Evolutionary conservation across 2,888 invertebrate genomes (phyloP).

Genomic region (Physocephala rufipes): DNA sequence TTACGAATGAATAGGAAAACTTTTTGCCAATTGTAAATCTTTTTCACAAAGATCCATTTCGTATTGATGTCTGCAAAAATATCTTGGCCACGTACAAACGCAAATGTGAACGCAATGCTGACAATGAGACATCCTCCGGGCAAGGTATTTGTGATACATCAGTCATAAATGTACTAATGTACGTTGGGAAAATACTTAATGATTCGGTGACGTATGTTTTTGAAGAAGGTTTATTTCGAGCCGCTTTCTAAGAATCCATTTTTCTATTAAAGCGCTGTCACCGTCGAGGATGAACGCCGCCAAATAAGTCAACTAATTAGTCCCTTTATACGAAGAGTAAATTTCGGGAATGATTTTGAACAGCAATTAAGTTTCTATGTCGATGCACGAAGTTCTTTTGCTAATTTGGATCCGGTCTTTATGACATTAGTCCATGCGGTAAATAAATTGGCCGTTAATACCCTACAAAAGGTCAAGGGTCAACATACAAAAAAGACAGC

Average conservation of each 20-base stretch:
- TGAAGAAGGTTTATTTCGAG: too few species aligned
- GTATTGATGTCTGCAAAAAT: conserved; percentile 84
- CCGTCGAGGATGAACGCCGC: conserved; percentile 91
- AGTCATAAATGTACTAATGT: conserved; percentile 87
- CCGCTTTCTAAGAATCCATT: background rate
- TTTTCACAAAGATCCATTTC: conserved; percentile 84
- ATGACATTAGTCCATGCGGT: conserved; percentile 88
- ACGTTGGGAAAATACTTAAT: conserved; percentile 87
- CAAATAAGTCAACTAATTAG: conserved; percentile 86
- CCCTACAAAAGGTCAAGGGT: conserved; percentile 71
- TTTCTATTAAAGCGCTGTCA: conserved; percentile 76
- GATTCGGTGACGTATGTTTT: conserved; percentile 87
- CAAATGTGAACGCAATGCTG: conserved; percentile 65
- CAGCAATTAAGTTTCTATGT: conserved; percentile 93
- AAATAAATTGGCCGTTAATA: conserved; percentile 79
- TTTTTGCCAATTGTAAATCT: conserved; percentile 90
- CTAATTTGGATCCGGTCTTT: conserved; percentile 88
- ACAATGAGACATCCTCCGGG: conserved; percentile 32
- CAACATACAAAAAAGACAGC: conserved; percentile 82
- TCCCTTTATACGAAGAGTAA: conserved; percentile 80
- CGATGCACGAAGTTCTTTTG: conserved; percentile 88
- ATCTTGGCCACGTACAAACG: conserved; percentile 74
- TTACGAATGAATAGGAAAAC: conserved; percentile 72
- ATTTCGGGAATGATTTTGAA: conserved; percentile 87
- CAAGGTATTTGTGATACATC: conserved; percentile 76